A percentile compares a stretch with the other conserved stretches of the same genome.
These are phyloP conservation scores for Strigamia maritima DNA, from an alignment of 2,888 invertebrate genomes.

Conservation along the genomic window DNA sequence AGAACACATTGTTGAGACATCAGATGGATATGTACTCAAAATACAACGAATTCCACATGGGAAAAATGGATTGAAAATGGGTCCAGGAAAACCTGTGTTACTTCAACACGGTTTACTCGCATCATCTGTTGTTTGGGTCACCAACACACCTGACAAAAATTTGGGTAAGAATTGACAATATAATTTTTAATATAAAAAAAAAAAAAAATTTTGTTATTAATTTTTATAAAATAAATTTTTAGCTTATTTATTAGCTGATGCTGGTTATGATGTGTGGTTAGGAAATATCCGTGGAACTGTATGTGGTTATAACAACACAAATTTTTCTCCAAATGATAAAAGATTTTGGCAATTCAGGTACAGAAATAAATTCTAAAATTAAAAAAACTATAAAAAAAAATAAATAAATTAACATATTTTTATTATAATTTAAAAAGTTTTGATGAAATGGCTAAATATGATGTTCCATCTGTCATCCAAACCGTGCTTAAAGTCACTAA, in stretches of 20 bases:
- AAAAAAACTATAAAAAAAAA: no score
- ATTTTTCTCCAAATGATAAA: slow-evolving; percentile 43
- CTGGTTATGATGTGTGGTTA: slow-evolving; percentile 54
- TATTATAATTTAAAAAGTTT: no score
- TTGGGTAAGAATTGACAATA: neutral
- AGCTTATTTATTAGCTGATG: slow-evolving; percentile 51
- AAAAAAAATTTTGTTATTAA: no score
- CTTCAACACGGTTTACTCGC: neutral
- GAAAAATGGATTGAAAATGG: neutral
- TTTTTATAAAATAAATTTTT: no score
- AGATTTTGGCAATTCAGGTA: slow-evolving; percentile 50
- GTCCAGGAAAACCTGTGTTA: neutral
- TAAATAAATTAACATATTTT: neutral
- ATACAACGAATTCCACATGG: neutral
- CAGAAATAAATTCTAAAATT: no score
- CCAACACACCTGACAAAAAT: neutral
- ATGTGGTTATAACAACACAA: slow-evolving; percentile 49
- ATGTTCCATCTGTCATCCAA: slow-evolving; percentile 55
- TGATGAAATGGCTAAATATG: slow-evolving; percentile 58
- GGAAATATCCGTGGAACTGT: slow-evolving; percentile 53
- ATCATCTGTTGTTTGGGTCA: neutral
- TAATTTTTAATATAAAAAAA: no score
- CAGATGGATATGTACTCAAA: neutral
- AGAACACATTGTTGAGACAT: neutral
- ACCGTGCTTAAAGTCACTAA: slow-evolving; percentile 51